Evolutionary conservation across 2,113 vertebrate genomes (phyloP).

Genomic region (Corydoras maculifer): DNA sequence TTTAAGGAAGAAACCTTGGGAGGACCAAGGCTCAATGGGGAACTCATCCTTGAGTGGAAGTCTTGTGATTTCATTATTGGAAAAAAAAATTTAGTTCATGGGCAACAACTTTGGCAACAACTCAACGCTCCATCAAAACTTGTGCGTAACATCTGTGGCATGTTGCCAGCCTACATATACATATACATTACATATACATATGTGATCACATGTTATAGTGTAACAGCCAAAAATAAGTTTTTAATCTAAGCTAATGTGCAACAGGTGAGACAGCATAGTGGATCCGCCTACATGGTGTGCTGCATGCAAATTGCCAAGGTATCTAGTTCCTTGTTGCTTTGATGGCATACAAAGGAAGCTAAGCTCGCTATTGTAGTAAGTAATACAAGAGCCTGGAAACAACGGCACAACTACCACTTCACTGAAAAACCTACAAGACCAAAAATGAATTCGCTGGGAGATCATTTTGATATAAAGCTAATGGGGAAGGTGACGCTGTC

Average conservation of each 20-base stretch:
- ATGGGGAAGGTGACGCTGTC: conserved; percentile 75
- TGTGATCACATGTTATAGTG: no score
- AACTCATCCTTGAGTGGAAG: no score
- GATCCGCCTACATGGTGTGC: conserved; percentile 54
- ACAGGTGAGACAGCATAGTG: conserved; percentile 50
- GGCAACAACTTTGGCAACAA: no score
- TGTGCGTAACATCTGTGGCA: no score
- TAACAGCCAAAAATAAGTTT: no score
- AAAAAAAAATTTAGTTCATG: no score
- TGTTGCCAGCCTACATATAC: no score
- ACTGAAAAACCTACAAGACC: conserved; percentile 23
- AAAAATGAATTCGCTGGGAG: conserved; percentile 60
- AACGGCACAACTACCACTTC: conserved; percentile 44
- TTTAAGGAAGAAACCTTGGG: no score
- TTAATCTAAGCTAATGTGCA: neutral
- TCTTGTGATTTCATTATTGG: no score
- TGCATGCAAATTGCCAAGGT: conserved; percentile 65
- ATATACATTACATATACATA: no score
- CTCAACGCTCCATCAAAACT: no score
- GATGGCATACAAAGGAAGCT: conserved; percentile 46
- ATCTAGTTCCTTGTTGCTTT: conserved; percentile 57
- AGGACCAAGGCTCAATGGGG: no score
- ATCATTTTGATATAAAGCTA: conserved; percentile 79
- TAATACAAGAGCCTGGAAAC: conserved; percentile 44
- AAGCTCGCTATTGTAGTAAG: conserved; percentile 51